Conservation (phyloP, 2,888 invertebrate genomes). For the Latrodectus elegans region DNA sequence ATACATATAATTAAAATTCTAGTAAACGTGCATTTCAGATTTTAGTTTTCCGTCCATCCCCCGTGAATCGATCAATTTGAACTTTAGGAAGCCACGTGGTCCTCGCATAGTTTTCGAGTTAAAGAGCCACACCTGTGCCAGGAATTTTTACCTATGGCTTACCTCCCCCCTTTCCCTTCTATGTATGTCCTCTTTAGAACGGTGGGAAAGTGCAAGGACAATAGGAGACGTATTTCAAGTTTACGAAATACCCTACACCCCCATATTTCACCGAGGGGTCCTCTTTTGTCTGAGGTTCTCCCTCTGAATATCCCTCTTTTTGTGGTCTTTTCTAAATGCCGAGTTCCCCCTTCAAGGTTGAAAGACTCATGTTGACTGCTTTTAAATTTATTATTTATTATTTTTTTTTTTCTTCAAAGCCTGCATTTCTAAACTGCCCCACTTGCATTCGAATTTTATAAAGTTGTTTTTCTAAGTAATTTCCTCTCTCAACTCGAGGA, state of each 20-base stretch:
- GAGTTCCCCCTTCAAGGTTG: neutral
- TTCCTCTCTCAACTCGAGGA: too few relatives aligned
- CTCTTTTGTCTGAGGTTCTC: slow-evolving; percentile 18
- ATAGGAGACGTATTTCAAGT: neutral
- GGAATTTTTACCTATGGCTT: slow-evolving; percentile 37
- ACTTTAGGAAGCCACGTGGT: too few relatives aligned
- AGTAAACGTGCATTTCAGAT: too few relatives aligned
- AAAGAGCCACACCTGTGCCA: slow-evolving; percentile 52
- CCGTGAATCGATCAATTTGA: too few relatives aligned
- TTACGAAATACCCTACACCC: slow-evolving; percentile 15
- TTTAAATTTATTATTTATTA: too few relatives aligned
- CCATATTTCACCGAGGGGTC: slow-evolving; percentile 56
- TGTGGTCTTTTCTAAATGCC: neutral
- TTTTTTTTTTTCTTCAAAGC: too few relatives aligned
- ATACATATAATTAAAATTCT: too few relatives aligned
- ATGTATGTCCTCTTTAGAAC: neutral
- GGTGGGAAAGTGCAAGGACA: slow-evolving; percentile 45
- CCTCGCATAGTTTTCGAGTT: too few relatives aligned
- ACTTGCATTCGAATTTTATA: too few relatives aligned
- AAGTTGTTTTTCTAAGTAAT: too few relatives aligned
- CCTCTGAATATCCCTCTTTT: slow-evolving; percentile 18
- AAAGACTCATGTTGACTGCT: slow-evolving; percentile 14
- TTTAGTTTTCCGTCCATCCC: too few relatives aligned
- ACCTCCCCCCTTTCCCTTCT: neutral
- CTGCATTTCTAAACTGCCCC: too few relatives aligned